Percentiles rank a stretch among this genome's conserved stretches.
These are phyloP conservation scores for Corythoichthys intestinalis DNA, from an alignment of 2,113 vertebrate species.

Conservation along the genomic window DNA sequence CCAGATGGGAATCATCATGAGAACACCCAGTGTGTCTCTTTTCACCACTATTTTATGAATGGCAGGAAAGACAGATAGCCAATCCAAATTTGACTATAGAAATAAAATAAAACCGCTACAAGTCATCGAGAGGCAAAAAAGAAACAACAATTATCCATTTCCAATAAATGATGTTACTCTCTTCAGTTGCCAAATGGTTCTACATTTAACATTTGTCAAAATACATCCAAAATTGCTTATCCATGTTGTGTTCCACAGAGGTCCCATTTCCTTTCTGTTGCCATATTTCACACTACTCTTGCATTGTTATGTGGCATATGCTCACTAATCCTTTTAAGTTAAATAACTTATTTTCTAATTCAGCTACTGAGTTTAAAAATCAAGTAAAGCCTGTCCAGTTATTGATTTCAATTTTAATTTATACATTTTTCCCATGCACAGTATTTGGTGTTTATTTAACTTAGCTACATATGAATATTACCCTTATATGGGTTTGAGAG, in stretches of 20 bases:
- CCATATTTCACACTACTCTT: no score
- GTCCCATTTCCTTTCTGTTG: no score
- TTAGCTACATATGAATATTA: neutral
- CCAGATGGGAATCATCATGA: constrained; percentile 42
- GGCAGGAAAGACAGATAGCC: constrained; percentile 49
- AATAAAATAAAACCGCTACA: neutral
- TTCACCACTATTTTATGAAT: constrained; percentile 20
- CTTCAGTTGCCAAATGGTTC: neutral
- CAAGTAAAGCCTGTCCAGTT: no score
- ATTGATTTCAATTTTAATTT: no score
- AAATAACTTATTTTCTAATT: no score
- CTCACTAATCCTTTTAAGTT: no score
- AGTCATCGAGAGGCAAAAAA: neutral
- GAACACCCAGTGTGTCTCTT: constrained; percentile 17
- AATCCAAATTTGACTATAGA: constrained; percentile 31
- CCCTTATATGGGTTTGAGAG: neutral
- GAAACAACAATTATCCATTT: neutral
- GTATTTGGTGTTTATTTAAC: neutral
- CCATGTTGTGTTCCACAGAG: no score
- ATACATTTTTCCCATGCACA: no score
- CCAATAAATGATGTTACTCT: neutral
- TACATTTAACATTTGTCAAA: neutral
- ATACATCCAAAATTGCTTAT: neutral
- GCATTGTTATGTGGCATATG: no score
- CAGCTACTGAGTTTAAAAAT: no score